These are phyloP conservation scores for Lathamus discolor DNA, from an alignment of 2,113 vertebrate species.

Conservation along the genomic window DNA sequence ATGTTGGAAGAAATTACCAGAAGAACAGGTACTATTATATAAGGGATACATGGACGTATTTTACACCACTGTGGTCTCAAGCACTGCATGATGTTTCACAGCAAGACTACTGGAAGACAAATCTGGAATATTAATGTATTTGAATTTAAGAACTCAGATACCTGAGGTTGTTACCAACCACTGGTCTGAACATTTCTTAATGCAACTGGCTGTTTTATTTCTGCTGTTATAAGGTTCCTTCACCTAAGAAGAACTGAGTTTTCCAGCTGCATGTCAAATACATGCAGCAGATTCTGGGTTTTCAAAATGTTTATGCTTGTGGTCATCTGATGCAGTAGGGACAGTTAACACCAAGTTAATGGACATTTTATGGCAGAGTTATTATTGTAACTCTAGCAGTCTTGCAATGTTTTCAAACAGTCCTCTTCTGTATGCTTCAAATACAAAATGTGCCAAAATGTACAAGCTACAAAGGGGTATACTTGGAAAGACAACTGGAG, in stretches of 20 bases:
- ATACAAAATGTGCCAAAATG: conserved; percentile 20
- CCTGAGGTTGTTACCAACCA: background rate
- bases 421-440: background rate
- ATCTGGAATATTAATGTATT: background rate
- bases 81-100: background rate
- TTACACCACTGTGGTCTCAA: background rate
- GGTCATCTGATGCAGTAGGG: background rate
- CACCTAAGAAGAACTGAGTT: background rate
- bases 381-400: conserved; percentile 31
- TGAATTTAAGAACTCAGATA: background rate
- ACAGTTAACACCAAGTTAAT: conserved; percentile 55
- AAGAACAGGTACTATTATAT: background rate
- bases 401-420: background rate
- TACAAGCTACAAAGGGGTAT: background rate
- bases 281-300: background rate
- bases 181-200: background rate
- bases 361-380: conserved; percentile 34
- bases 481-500: conserved; percentile 7
- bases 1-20: background rate
- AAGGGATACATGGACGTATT: background rate
- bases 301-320: background rate
- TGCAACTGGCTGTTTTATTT: background rate
- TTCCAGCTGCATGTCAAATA: background rate
- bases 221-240: background rate
- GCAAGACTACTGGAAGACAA: background rate